Percentiles rank a stretch among this genome's conserved stretches.
Evolutionary conservation across 53 echinoderm and acorn worm genomes (phyloP).

Genomic region (Hippasteria phrygiana): DNA sequence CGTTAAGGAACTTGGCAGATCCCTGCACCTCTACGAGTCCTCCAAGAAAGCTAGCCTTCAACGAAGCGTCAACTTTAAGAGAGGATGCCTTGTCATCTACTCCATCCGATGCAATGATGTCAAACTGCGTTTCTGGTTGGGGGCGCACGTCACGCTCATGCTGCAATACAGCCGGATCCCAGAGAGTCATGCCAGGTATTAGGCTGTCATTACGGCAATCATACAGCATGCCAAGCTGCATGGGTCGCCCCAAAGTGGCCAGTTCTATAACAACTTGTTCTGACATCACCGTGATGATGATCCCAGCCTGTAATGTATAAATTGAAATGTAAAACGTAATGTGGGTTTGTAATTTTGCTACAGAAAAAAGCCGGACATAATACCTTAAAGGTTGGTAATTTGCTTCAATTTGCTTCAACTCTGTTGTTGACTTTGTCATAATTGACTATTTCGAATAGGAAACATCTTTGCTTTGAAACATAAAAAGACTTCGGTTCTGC

Average conservation of each 20-base stretch:
- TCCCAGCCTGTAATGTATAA: no score
- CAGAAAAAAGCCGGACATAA: no score
- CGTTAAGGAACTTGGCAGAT: slow-evolving; percentile 64
- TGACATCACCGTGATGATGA: neutral
- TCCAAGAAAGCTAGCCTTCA: slow-evolving; percentile 63
- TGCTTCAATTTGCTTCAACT: no score
- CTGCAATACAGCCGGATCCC: slow-evolving; percentile 43
- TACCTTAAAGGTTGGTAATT: no score
- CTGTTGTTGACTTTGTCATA: no score
- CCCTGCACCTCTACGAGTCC: slow-evolving; percentile 55
- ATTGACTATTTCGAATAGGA: no score
- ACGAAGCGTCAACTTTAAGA: slow-evolving; percentile 32
- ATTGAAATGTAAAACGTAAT: no score
- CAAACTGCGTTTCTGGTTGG: slow-evolving; percentile 30
- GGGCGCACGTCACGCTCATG: slow-evolving; percentile 17
- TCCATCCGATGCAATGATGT: slow-evolving; percentile 45
- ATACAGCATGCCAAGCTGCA: slow-evolving; percentile 71
- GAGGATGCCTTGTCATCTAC: slow-evolving; percentile 47
- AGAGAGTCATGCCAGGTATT: slow-evolving; percentile 56
- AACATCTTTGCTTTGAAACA: no score
- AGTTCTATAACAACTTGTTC: slow-evolving; percentile 17
- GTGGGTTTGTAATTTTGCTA: no score
- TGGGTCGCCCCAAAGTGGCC: slow-evolving; percentile 59
- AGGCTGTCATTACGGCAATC: slow-evolving; percentile 61
- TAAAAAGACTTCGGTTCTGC: no score